Evolutionary conservation across 2,113 vertebrate genomes (phyloP).

Genomic region (Rhizomys pruinosus): DNA sequence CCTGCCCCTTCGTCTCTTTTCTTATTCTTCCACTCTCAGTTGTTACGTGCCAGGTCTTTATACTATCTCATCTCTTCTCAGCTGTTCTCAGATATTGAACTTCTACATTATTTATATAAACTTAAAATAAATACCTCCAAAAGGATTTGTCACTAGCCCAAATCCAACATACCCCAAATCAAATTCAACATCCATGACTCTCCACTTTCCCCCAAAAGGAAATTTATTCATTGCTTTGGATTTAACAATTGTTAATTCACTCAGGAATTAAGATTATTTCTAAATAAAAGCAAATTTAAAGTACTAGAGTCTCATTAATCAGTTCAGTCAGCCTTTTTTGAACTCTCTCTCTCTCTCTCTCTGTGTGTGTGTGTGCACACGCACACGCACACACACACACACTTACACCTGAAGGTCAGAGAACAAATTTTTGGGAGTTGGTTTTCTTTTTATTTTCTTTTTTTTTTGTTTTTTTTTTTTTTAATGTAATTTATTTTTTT

Average conservation of each 20-base stretch:
- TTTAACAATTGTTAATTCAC: slow-evolving; percentile 9
- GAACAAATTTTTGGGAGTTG: not conserved
- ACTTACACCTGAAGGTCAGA: not conserved
- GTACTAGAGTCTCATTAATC: not conserved
- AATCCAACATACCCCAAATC: slow-evolving; percentile 37
- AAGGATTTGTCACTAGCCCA: slow-evolving; percentile 7
- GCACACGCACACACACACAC: not conserved
- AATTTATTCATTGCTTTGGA: slow-evolving; percentile 24
- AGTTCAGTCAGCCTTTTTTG: not conserved
- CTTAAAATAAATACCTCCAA: slow-evolving; percentile 34
- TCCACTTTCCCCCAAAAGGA: not conserved
- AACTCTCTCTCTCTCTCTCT: no score
- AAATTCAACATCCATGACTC: slow-evolving; percentile 49
- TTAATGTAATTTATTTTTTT: no score
- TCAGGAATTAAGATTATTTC: slow-evolving; percentile 20
- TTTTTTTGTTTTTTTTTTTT: no score
- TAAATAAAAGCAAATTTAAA: slow-evolving; percentile 31
- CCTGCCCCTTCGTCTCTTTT: not conserved
- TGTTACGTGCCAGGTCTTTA: not conserved
- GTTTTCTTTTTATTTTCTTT: no score
- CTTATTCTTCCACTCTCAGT: not conserved
- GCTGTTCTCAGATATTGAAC: slow-evolving; percentile 32
- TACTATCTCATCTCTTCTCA: not conserved
- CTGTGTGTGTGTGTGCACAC: not conserved
- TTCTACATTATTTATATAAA: slow-evolving; percentile 21